Evolutionary conservation across 2,113 vertebrate species (phyloP), one percentile per base, ranked within the genome.

Genomic region (Proteles cristata): DNA sequence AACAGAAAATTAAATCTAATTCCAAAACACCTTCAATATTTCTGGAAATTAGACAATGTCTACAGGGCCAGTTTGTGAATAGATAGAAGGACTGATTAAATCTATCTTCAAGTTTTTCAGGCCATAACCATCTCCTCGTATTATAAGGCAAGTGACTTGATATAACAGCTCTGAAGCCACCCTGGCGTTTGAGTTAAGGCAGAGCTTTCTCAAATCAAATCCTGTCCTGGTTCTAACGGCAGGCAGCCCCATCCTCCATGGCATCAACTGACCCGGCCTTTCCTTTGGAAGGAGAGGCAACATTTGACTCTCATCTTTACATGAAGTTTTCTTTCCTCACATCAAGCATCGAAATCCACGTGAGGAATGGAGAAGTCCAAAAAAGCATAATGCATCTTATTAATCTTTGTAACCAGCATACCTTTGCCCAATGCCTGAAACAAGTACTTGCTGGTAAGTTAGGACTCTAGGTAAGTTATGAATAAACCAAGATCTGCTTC

Each of bases 1-100:
- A 76, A 16, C 21, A 84, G 25, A 74, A 25, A 6, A 92, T 95
- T 88, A 92, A 45, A 92, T 84, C 15, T 93, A 61, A 95, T 79
- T 71, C 77, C 43, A 79, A 95, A 84, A 88, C 66, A 39, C 45
- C 7, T 19, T 79, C 50, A 82, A 31, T 53, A 68, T 74, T 90
- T 87, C 82, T 68, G 33, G 81, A 76, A 92, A 94, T 45, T 23
- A 88, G 66, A 74, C 55, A 81, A 90, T 81, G 69, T 68, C 66
- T 68, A 16, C 25, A 61, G 81, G 35, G 11, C 19, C 55, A 39
- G 35, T 88, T 35, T 45, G 15, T 71, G 89, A 92, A 21, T 71
- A 79, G 76, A 79, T 17, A 85, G 28, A 92, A 66, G 21, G 23
- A 14, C 14, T 79, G 23, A 50, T 61, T 87, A 66, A 82, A 58